Conservation (phyloP, 2,113 vertebrate species). For the Typhlomys cinereus region DNA sequence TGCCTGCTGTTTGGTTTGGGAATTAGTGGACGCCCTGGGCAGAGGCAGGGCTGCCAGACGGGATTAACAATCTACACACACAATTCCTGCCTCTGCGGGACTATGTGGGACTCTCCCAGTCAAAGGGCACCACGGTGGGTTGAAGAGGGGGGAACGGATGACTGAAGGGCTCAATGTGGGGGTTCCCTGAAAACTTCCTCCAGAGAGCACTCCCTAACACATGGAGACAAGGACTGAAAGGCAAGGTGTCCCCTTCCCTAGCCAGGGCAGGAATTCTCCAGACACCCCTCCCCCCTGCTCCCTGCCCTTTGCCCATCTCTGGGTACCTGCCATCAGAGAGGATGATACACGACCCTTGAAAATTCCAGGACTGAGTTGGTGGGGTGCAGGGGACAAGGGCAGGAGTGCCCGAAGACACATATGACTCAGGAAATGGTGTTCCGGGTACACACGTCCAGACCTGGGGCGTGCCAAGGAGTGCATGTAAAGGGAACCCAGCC, state of each 20-base stretch:
- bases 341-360: background rate
- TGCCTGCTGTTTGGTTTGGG: conserved; percentile 75
- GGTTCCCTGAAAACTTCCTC: background rate
- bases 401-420: background rate
- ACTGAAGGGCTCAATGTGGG: background rate
- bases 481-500: background rate
- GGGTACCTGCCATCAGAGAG: background rate
- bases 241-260: background rate
- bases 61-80: conserved; percentile 71
- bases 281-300: background rate
- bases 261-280: background rate
- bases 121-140: background rate
- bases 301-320: background rate
- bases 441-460: background rate
- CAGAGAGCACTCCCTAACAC: background rate
- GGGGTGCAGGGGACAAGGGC: background rate
- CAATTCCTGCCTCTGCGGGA: background rate
- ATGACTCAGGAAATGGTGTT: conserved; percentile 47
- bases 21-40: conserved; percentile 75
- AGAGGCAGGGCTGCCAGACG: conserved; percentile 65
- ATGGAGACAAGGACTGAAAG: too few species aligned
- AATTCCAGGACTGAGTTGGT: background rate
- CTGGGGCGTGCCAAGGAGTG: conserved; percentile 9
- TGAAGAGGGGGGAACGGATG: background rate
- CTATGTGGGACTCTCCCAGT: background rate